phyloP scores from a whole-genome alignment of 1,140 invertebrate genomes.

The Paralvinella palmiformis region DNA sequence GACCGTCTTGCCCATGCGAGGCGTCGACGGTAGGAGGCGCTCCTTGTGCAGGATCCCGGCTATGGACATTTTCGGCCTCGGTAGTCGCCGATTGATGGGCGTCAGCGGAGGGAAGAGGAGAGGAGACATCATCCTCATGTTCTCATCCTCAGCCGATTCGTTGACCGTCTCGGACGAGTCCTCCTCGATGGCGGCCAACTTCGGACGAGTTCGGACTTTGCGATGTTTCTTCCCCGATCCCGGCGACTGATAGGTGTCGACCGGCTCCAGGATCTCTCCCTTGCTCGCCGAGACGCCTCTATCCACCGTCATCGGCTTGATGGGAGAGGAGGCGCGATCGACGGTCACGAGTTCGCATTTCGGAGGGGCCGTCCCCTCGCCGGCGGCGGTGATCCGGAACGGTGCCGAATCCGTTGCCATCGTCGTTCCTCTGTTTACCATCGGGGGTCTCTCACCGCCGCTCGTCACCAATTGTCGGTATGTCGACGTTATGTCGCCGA shows the following conservation, averaged over 20 bases:
- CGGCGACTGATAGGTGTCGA: slow-evolving; percentile 7
- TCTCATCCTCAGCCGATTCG: not conserved
- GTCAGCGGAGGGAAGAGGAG: not conserved
- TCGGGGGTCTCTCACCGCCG: not conserved
- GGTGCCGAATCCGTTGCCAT: not conserved
- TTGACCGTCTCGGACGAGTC: slow-evolving; percentile 5
- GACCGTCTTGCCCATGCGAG: not conserved
- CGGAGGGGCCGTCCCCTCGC: too few species aligned
- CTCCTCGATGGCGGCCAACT: slow-evolving; percentile 15
- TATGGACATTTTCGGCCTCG: too few species aligned
- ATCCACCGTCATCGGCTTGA: not conserved
- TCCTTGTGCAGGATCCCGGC: not conserved
- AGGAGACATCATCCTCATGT: not conserved
- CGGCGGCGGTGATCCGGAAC: slow-evolving; percentile 1
- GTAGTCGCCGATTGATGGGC: not conserved
- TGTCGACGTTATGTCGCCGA: slow-evolving; percentile 9
- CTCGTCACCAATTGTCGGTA: slow-evolving; percentile 4
- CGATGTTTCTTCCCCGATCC: not conserved
- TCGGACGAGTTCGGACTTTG: not conserved
- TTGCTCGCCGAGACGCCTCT: slow-evolving; percentile 11
- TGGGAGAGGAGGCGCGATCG: slow-evolving; percentile 16
- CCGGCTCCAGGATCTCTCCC: slow-evolving; percentile 11
- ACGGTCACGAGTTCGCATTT: not conserved
- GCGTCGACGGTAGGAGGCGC: not conserved
- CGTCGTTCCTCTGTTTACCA: not conserved